Evolutionary conservation across 2,888 invertebrate species (phyloP).

Genomic region (Andrena dorsata): DNA sequence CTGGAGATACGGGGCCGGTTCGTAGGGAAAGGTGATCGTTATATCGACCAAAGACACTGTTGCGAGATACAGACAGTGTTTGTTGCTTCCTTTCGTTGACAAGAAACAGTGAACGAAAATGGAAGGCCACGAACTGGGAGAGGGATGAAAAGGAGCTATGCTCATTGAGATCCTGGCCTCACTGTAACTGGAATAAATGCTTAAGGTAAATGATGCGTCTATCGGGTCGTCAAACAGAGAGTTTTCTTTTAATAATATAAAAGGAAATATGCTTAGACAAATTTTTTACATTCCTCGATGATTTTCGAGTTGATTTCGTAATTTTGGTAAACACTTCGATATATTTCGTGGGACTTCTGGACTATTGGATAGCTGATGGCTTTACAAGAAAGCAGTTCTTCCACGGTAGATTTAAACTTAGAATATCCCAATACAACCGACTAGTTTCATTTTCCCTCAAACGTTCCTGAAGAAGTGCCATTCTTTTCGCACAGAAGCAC

Average conservation of each 20-base stretch:
- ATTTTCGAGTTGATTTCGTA: too few species aligned
- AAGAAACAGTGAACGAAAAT: not conserved
- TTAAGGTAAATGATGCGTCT: too few species aligned
- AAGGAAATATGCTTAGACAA: not conserved
- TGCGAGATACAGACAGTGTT: not conserved
- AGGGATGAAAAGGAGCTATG: not conserved
- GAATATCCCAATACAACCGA: not conserved
- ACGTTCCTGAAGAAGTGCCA: not conserved
- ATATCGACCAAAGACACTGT: not conserved
- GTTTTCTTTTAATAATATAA: not conserved
- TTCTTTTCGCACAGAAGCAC: not conserved
- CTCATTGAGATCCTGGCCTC: conserved; percentile 1
- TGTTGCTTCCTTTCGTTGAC: not conserved
- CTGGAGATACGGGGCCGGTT: conserved; percentile 16
- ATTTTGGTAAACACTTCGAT: not conserved
- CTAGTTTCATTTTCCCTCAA: not conserved
- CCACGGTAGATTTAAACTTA: not conserved
- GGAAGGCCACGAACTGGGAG: not conserved
- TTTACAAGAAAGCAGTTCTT: not conserved
- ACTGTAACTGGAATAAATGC: not conserved
- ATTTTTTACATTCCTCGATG: too few species aligned
- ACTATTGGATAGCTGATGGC: not conserved
- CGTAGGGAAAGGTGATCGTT: not conserved
- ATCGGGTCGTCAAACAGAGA: too few species aligned
- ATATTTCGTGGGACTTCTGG: not conserved